These are phyloP conservation scores for Spinus olivaceus DNA, from an alignment of 2,797 vertebrate species.

Conservation along the genomic window DNA sequence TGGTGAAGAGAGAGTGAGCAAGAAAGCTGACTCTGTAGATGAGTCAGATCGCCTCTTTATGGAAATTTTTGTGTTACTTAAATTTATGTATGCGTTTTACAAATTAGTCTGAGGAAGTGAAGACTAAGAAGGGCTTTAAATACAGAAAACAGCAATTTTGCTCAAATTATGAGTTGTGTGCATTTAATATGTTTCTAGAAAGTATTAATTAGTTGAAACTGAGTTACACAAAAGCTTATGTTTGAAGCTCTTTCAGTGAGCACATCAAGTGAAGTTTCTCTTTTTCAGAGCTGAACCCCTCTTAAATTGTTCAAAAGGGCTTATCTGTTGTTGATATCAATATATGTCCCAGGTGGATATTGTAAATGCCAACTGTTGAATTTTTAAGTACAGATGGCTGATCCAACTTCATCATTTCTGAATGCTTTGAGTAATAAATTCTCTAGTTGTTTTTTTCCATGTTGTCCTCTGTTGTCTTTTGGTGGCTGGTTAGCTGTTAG, in stretches of 20 bases:
- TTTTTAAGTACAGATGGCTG: neutral
- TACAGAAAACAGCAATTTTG: neutral
- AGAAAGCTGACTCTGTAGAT: conserved; percentile 1
- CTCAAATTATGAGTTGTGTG: neutral
- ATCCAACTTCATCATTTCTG: neutral
- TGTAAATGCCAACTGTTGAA: neutral
- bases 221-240: neutral
- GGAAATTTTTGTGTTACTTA: neutral
- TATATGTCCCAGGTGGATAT: neutral
- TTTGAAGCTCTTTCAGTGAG: neutral
- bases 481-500: neutral
- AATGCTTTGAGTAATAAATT: neutral
- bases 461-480: neutral
- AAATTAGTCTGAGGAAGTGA: neutral
- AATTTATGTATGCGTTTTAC: neutral
- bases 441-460: neutral
- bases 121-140: neutral
- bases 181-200: neutral
- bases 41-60: neutral
- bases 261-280: neutral
- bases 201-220: neutral
- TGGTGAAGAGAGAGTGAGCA: neutral
- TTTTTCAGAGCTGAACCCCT: neutral
- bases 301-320: neutral
- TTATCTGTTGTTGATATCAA: neutral